phyloP scores from a whole-genome alignment of 1,140 invertebrate species.

The Magallana ariakensis region DNA sequence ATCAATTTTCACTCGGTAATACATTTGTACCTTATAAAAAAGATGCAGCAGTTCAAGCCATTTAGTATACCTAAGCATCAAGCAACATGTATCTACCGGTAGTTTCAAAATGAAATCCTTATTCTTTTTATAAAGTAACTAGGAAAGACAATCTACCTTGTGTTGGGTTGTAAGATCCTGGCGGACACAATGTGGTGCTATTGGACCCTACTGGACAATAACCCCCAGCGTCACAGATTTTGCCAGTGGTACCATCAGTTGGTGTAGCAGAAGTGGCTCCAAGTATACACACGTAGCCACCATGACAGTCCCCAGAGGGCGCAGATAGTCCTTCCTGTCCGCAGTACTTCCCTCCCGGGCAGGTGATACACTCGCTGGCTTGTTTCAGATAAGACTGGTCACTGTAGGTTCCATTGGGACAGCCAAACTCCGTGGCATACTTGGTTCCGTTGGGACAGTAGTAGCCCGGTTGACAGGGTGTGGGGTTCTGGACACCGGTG shows the following conservation, averaged over 20 bases:
- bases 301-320: constrained; percentile 73
- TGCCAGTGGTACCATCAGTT: constrained; percentile 69
- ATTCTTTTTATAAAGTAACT: background rate
- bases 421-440: constrained; percentile 69
- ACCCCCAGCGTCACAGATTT: constrained; percentile 68
- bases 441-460: constrained; percentile 73
- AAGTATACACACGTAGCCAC: constrained; percentile 72
- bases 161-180: constrained; percentile 70
- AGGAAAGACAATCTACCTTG: constrained; percentile 56
- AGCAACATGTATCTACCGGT: too few species aligned
- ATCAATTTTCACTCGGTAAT: background rate
- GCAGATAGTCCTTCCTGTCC: constrained; percentile 63
- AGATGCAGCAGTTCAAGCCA: too few species aligned
- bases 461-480: constrained; percentile 69
- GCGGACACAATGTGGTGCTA: constrained; percentile 66
- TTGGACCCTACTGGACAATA: constrained; percentile 73
- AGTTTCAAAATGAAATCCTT: too few species aligned
- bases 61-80: too few species aligned
- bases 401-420: constrained; percentile 73
- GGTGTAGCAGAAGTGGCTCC: constrained; percentile 69
- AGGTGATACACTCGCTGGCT: constrained; percentile 67
- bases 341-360: constrained; percentile 72
- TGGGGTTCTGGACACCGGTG: constrained; percentile 75
- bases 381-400: constrained; percentile 61
- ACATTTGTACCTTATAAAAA: background rate